Base-by-base conservation (phyloP, 2,888 invertebrate genomes). In the Silvanus unidentatus region DNA sequence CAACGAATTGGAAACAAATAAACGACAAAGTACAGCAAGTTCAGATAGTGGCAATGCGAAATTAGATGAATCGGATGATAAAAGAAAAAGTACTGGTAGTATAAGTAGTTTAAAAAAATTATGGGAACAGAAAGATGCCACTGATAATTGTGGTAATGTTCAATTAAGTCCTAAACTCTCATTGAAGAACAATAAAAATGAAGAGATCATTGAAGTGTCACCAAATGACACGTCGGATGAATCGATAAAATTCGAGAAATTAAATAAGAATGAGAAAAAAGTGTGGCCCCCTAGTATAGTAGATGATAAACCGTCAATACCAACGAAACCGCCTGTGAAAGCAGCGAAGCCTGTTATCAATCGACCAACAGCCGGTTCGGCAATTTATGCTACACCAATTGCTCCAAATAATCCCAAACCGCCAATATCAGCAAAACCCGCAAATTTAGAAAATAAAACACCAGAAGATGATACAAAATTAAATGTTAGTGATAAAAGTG, bases 61-160 rank as follows among this genome's bases (percentile, higher is more conserved):
- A 57, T 63, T 69, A 22, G 81, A 78, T 6, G 87, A 86, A 40
- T 13, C 14, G 9, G 88, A 90, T 41, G 89, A 90, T 66, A 93
- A 92, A 69, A 78, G 93, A 10, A 85, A 89, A 55, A 92, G 92
- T 70, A 92, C 92, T 39, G 93, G 93, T 50, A 91, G 91, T 73
- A 94, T 94, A 64, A 91, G 86, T 68, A 93, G 90, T 70, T 76
- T 94, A 61, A 93, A 93, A 70, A 90, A 90, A 70, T 74, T 94
- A 51, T 94, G 94, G 94, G 94, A 94, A 72, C 86, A 84, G 54
- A 88, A 87, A 65, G 85, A 85, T 66, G 70, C 71, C 2, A 60
- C 64, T 38, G 73, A 73, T 52, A 58, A 54, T 39, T 68, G 66
- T 32, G 71, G 72, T 16, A 77, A 76, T 51, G 75, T 80, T 39